Conservation (phyloP, 2,113 vertebrate species). For the Arothron firmamentum region DNA sequence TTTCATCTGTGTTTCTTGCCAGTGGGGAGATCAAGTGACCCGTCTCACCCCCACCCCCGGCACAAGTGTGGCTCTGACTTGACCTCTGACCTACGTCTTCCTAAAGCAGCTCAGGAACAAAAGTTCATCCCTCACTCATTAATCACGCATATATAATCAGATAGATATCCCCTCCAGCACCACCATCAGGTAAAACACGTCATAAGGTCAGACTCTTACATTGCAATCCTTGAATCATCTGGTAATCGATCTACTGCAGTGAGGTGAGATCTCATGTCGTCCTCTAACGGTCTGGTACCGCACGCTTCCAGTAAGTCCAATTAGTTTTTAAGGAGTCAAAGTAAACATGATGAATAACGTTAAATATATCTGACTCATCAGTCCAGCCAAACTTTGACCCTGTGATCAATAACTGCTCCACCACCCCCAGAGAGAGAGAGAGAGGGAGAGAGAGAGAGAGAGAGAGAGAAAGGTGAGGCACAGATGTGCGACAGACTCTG, state of each 20-base stretch:
- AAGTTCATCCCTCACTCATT: neutral
- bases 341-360: conserved; percentile 26
- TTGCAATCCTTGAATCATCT: no score
- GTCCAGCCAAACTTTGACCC: conserved; percentile 50
- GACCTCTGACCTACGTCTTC: neutral
- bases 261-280: neutral
- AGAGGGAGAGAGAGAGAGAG: neutral
- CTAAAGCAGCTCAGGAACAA: conserved; percentile 3
- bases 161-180: no score
- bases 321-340: conserved; percentile 4
- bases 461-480: neutral
- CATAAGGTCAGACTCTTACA: no score
- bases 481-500: neutral
- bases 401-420: conserved; percentile 29
- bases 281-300: neutral
- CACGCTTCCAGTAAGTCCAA: neutral
- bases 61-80: neutral
- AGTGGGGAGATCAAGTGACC: neutral
- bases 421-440: conserved; percentile 7
- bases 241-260: no score
- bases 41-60: no score
- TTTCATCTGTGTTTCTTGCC: neutral
- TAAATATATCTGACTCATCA: conserved; percentile 24
- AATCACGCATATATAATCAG: no score
- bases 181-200: no score